Evolutionary conservation across 2,888 invertebrate genomes (phyloP).

Genomic region (Dioctria linearis): DNA sequence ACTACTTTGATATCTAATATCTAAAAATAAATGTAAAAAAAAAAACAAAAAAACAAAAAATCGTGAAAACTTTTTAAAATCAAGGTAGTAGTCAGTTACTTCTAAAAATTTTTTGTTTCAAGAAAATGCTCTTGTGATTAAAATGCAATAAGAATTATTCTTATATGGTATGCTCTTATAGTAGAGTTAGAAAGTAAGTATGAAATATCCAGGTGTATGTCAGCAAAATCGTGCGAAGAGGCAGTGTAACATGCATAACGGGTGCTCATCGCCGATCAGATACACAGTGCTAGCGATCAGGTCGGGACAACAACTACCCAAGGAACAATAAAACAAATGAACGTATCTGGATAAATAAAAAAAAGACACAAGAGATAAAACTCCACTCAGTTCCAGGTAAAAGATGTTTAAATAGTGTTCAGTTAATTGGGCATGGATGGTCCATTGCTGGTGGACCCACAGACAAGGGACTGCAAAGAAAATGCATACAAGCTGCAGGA

Average conservation of each 20-base stretch:
- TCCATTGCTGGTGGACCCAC: constrained; percentile 19
- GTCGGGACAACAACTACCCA: constrained; percentile 37
- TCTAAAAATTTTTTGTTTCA: too few relatives aligned
- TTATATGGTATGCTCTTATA: too few relatives aligned
- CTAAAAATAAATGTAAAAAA: too few relatives aligned
- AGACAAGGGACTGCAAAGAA: constrained; percentile 8
- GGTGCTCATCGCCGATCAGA: constrained; percentile 37
- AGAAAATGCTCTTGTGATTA: too few relatives aligned
- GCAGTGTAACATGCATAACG: constrained; percentile 12
- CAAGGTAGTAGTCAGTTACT: too few relatives aligned
- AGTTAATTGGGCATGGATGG: constrained; percentile 57
- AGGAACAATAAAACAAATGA: constrained; percentile 35
- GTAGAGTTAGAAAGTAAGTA: neutral
- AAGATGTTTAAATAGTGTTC: constrained; percentile 59
- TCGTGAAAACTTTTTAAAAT: too few relatives aligned
- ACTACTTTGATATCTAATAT: too few relatives aligned
- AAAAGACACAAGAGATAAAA: constrained; percentile 9
- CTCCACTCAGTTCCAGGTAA: constrained; percentile 56
- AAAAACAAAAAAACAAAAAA: too few relatives aligned
- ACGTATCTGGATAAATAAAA: constrained; percentile 21
- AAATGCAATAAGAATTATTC: too few relatives aligned
- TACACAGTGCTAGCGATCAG: constrained; percentile 19
- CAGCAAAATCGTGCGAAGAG: neutral
- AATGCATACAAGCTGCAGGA: constrained; percentile 35
- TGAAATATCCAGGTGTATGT: neutral